Base-by-base conservation (phyloP, 2,797 vertebrate species). In the Pipistrellus kuhlii region DNA sequence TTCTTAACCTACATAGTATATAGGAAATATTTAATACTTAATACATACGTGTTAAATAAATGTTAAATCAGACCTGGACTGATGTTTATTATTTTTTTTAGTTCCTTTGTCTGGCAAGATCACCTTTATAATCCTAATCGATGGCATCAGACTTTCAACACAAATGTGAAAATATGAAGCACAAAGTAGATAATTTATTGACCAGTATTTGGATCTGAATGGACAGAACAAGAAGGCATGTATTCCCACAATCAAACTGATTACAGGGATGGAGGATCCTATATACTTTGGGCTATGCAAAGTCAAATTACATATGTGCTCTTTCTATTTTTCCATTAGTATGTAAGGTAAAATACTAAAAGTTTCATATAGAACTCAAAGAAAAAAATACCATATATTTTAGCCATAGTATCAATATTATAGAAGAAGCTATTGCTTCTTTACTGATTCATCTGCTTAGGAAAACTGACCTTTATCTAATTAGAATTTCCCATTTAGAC, bases 391-490 rank as follows among this genome's bases (percentile, higher is more conserved):
- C 55, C 17, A n/a, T 4, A 55, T 59, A 27, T 25, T 0, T 69
- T 72, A 20, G 13, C 25, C 35, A 53, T 71, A 27, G 6, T 69
- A 88, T 84, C 25, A 83, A 69, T 86, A 77, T 64, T 66, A 30
- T 44, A 9, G 38, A 90, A 92, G 62, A 87, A 89, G 6, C 8
- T 76, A 57, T 41, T 27, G 4, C 27, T 80, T 91, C 72, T 87
- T 64, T 68, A 85, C 41, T 72, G 62, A 48, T 6, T 84, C 14
- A 55, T 88, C 23, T 75, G 6, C 48, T 94, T 88, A 7, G 6
- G 44, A 80, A 88, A 92, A 3, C n/a, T 64, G 1, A 69, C 85
- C 51, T 96, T 96, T 89, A 93, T 3, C 41, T 95, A 77, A 84
- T 38, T 44, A 93, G 35, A 27, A 85, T 94, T 88, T 71, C 27